These are phyloP conservation scores for Nomia melanderi DNA, from an alignment of 1,140 invertebrate genomes.

Conservation along the genomic window DNA sequence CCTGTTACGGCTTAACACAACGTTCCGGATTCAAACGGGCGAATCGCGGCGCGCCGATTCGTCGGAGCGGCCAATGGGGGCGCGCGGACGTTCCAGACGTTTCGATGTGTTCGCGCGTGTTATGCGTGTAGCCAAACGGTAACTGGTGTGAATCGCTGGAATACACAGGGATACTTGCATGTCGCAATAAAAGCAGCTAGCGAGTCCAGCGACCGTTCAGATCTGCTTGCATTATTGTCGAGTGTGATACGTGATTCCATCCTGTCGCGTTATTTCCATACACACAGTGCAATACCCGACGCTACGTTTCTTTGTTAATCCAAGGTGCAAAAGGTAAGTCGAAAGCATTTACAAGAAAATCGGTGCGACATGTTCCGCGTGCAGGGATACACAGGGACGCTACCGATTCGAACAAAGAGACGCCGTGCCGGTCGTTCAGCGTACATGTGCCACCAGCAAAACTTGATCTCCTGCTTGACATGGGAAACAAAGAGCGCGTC, in stretches of 20 bases:
- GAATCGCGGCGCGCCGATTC: constrained; percentile 36
- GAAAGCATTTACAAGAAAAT: not conserved
- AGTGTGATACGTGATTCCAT: constrained; percentile 37
- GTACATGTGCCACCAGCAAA: not conserved
- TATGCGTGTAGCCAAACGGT: constrained; percentile 25
- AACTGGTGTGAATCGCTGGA: constrained; percentile 30
- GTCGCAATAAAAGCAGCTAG: constrained; percentile 66
- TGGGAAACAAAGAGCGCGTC: constrained; percentile 16
- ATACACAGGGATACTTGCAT: constrained; percentile 41
- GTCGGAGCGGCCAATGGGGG: constrained; percentile 12
- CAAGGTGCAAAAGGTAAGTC: constrained; percentile 24
- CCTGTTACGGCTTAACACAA: constrained; percentile 19
- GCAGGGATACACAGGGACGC: constrained; percentile 25
- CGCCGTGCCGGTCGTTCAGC: not conserved
- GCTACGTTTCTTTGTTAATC: constrained; percentile 10
- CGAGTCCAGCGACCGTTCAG: constrained; percentile 54
- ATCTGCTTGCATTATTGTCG: constrained; percentile 47
- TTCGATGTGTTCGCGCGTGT: constrained; percentile 2
- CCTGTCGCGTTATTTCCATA: constrained; percentile 9
- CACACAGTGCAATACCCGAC: not conserved
- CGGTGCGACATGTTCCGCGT: not conserved
- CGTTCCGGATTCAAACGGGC: constrained; percentile 55
- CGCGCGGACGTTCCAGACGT: constrained; percentile 11
- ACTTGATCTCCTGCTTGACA: not conserved
- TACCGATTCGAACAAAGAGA: constrained; percentile 27